Evolutionary conservation across 2,797 vertebrate species (phyloP).

Genomic region (Mormyrops attenuatus): DNA sequence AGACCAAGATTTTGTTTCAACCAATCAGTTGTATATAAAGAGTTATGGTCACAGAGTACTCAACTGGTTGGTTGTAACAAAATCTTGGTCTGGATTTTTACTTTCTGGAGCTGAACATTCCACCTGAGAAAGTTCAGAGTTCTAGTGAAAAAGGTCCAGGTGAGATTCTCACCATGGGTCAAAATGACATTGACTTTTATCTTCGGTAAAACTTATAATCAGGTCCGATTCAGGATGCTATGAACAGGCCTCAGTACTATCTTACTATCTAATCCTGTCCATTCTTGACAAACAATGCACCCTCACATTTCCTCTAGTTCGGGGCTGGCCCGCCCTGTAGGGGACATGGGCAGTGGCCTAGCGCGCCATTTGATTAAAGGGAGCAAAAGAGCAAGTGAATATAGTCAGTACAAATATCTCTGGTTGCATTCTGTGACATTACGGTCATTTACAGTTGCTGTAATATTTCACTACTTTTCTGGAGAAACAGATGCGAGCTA

Average conservation of each 20-base stretch:
- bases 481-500: not conserved
- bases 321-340: not conserved
- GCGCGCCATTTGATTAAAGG: not conserved
- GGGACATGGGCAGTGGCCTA: not conserved
- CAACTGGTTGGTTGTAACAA: not conserved
- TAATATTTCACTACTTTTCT: not conserved
- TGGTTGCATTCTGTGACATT: not conserved
- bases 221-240: not conserved
- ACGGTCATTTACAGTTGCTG: not conserved
- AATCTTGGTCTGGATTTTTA: not conserved
- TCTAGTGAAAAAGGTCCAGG: not conserved
- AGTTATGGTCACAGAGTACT: not conserved
- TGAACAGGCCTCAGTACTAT: not conserved
- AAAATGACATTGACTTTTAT: not conserved
- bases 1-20: not conserved
- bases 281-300: not conserved
- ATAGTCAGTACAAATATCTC: not conserved
- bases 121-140: not conserved
- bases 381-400: not conserved
- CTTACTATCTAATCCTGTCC: not conserved
- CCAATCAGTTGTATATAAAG: not conserved
- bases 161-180: not conserved
- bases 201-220: not conserved
- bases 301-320: not conserved
- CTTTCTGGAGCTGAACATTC: not conserved